Conservation (phyloP, 92 coral and sea anemone species). For the Porites evermanni region DNA sequence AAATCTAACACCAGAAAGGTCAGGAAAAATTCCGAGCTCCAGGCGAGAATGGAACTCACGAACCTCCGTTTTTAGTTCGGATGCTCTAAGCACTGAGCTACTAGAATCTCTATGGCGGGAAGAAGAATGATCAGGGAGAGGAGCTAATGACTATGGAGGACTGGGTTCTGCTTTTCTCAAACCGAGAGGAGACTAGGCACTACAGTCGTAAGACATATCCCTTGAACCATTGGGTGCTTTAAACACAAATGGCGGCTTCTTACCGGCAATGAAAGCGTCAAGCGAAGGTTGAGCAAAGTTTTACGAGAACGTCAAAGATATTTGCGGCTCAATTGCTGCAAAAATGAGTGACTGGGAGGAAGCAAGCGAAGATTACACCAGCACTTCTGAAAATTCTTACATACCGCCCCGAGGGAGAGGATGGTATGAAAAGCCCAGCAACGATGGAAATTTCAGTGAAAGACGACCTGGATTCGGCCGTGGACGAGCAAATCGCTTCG, state of each 20-base stretch:
- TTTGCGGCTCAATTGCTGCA: constrained; percentile 14
- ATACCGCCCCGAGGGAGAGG: constrained; percentile 35
- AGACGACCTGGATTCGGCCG: constrained; percentile 44
- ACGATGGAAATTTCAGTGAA: constrained; percentile 4
- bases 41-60: too few relatives aligned
- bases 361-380: background rate
- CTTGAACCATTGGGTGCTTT: background rate
- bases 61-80: too few relatives aligned
- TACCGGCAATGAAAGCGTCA: background rate
- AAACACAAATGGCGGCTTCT: constrained; percentile 36
- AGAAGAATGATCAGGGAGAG: too few relatives aligned
- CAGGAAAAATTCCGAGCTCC: too few relatives aligned
- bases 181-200: too few relatives aligned
- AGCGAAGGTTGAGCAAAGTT: background rate
- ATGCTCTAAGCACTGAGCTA: too few relatives aligned
- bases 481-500: constrained; percentile 42
- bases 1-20: too few relatives aligned
- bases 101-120: too few relatives aligned
- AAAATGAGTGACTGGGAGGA: constrained; percentile 62
- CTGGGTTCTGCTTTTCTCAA: too few relatives aligned
- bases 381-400: constrained; percentile 8
- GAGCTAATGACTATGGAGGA: too few relatives aligned
- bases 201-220: background rate
- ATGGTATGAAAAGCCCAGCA: constrained; percentile 19
- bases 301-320: background rate